Conservation (phyloP, 2,888 invertebrate genomes). For the Agrochola macilenta region DNA sequence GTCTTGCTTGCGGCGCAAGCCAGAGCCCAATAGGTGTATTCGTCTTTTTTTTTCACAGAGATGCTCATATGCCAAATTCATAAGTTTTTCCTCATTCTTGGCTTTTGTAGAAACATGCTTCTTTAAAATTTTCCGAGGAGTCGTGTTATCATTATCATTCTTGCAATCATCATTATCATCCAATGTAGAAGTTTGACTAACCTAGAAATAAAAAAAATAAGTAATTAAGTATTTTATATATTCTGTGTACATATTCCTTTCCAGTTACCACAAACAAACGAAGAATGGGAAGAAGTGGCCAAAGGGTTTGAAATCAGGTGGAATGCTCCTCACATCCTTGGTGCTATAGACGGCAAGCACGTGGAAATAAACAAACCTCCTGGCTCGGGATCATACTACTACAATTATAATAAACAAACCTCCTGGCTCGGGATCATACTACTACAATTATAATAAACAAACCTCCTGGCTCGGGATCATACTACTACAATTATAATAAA, state of each 20-base stretch:
- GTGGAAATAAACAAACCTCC: slow-evolving; percentile 3
- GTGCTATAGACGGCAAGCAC: slow-evolving; percentile 3
- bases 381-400: slow-evolving; percentile 13
- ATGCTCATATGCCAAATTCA: slow-evolving; percentile 3
- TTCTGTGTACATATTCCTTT: neutral
- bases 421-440: slow-evolving; percentile 7
- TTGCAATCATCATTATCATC: slow-evolving; percentile 14
- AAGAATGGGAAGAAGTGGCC: slow-evolving; percentile 8
- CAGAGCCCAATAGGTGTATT: too few relatives aligned
- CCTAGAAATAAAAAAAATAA: neutral
- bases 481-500: slow-evolving; percentile 5
- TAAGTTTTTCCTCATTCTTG: slow-evolving; percentile 26
- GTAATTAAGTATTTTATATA: neutral
- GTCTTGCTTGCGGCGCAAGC: too few relatives aligned
- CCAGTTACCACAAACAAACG: slow-evolving; percentile 1
- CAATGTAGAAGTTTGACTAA: slow-evolving; percentile 15
- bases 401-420: neutral
- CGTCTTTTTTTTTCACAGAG: too few relatives aligned
- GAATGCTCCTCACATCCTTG: slow-evolving; percentile 7
- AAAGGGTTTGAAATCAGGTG: slow-evolving; percentile 12
- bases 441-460: slow-evolving; percentile 5
- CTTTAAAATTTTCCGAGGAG: slow-evolving; percentile 30
- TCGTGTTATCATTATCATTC: slow-evolving; percentile 20
- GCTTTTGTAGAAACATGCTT: slow-evolving; percentile 14
- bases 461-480: slow-evolving; percentile 6